Conservation (phyloP, 2,113 vertebrate genomes). For the Cyprinodon variegatus region DNA sequence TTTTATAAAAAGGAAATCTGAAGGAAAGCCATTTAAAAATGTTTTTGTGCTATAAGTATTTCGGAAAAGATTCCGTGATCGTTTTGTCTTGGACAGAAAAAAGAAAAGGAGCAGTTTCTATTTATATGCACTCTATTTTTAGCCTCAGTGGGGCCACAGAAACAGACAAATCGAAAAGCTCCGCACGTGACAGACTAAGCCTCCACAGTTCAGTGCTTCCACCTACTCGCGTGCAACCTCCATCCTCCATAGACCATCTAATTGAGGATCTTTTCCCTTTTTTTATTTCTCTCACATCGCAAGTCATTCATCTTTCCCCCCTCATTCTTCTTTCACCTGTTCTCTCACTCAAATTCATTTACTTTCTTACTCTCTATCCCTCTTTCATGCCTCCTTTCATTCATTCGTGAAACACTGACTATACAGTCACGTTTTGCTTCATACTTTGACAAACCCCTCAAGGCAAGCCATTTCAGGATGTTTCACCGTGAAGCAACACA, state of each 20-base stretch:
- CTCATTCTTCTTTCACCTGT: slow-evolving; percentile 36
- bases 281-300: slow-evolving; percentile 7
- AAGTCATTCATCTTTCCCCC: slow-evolving; percentile 2
- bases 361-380: not conserved
- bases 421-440: slow-evolving; percentile 69
- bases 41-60: slow-evolving; percentile 10
- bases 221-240: slow-evolving; percentile 1
- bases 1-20: not conserved
- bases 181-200: slow-evolving; percentile 57
- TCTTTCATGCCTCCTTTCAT: slow-evolving; percentile 29
- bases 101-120: slow-evolving; percentile 39
- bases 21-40: not conserved
- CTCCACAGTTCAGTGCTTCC: slow-evolving; percentile 16
- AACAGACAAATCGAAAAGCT: slow-evolving; percentile 86
- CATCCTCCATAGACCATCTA: not conserved
- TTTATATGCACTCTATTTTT: slow-evolving; percentile 84
- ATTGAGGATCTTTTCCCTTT: slow-evolving; percentile 31
- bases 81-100: slow-evolving; percentile 29
- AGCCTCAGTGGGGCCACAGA: slow-evolving; percentile 88
- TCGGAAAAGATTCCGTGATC: not conserved
- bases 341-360: slow-evolving; percentile 40
- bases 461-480: slow-evolving; percentile 72
- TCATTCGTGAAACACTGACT: slow-evolving; percentile 62
- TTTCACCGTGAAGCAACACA: slow-evolving; percentile 65
- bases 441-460: slow-evolving; percentile 65